Base-by-base conservation (phyloP, 2,113 vertebrate genomes). In the Mellivora capensis region DNA sequence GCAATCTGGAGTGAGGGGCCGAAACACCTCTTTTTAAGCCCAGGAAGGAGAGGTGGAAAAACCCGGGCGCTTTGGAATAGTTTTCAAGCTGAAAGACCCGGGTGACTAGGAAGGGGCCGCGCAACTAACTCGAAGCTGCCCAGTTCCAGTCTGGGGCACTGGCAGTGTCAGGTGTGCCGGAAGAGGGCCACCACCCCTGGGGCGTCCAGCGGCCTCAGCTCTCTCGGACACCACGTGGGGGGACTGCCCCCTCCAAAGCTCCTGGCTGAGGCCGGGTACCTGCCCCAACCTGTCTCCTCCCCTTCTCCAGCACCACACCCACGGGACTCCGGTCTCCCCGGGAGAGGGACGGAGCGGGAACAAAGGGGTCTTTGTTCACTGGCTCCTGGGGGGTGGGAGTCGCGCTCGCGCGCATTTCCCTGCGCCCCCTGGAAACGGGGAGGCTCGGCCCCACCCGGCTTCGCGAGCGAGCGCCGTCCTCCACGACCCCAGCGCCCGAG, bases 341-440 rank as follows among this genome's bases (percentile, higher is more conserved):
- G 91, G 97, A 94, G 86, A 94, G 96, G 98, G 97, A 88, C 95
- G 0, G 31, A 54, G 96, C 76, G 25, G 59, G 96, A 98, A 98
- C 98, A 98, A 98, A 98, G 97, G 97, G 97, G 97, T 97, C 97
- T 98, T 98, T 98, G 98, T 98, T 98, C 94, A 0, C 92, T 9
- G 71, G 94, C 91, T 97, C 96, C 91, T 14, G 69, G 85, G 90
- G 98, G 93, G 96, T 54, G 97, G 94, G 94, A 93, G 85, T 67
- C 31, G 76, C 9, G 81, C 76, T 86, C 37, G 52, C 59, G 34
- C 6, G 42, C 72, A 2, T 79, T 91, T 85, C 87, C 81, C 7
- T 3, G 80, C 29, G 81, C 89, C 95, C 91, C 81, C 39, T 8
- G 42, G 61, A 84, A 81, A 44, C 72, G 0, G 0, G 23, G 34